These are phyloP conservation scores for Copsychus sechellarum DNA, from an alignment of 2,113 vertebrate species.

Conservation along the genomic window DNA sequence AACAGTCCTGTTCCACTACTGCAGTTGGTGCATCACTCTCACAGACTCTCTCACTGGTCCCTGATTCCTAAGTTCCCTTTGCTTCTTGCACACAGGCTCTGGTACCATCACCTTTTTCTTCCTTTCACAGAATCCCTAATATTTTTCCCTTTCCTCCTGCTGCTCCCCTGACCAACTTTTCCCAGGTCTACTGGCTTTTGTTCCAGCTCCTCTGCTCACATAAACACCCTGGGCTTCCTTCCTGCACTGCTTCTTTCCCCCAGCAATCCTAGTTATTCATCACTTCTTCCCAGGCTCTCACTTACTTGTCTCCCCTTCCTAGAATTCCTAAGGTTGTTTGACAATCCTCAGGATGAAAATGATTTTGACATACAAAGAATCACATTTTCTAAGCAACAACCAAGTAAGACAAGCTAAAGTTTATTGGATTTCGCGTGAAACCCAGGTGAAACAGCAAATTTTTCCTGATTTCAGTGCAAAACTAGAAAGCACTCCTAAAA, in stretches of 20 bases:
- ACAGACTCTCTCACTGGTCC: neutral
- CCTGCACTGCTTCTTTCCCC: slow-evolving; percentile 20
- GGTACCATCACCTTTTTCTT: neutral
- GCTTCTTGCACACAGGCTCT: neutral
- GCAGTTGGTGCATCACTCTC: neutral
- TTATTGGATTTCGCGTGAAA: neutral
- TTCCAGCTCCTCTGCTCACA: slow-evolving; percentile 43
- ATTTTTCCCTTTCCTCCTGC: neutral
- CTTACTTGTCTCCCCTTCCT: neutral
- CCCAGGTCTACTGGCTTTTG: slow-evolving; percentile 12
- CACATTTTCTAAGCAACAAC: neutral
- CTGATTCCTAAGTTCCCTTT: neutral
- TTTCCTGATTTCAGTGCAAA: neutral
- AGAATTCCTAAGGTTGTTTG: slow-evolving; percentile 26
- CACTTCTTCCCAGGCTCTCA: slow-evolving; percentile 49
- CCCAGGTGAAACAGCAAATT: neutral
- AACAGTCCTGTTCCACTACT: neutral
- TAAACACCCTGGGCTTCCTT: slow-evolving; percentile 53
- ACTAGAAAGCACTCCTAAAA: neutral
- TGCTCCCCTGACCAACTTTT: neutral
- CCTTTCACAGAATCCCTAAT: neutral
- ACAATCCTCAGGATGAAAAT: neutral
- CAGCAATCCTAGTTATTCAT: neutral
- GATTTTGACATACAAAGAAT: neutral
- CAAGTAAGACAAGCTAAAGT: neutral